Conservation (phyloP, 2,113 vertebrate genomes). For the Eretmochelys imbricata region DNA sequence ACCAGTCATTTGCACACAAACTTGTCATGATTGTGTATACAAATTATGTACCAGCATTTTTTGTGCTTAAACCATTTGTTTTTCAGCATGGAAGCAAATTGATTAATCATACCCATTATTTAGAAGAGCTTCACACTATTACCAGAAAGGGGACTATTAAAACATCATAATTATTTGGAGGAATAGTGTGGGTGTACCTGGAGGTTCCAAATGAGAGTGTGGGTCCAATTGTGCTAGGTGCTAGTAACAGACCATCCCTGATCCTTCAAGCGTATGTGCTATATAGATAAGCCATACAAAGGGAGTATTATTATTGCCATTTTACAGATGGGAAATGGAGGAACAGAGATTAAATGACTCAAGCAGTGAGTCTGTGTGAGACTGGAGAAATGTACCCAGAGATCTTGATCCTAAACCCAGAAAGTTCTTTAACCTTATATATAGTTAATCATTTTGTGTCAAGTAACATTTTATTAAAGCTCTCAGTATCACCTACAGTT, state of each 20-base stretch:
- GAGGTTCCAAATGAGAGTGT: not conserved
- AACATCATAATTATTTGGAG: not conserved
- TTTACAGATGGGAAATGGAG: not conserved
- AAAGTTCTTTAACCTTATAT: not conserved
- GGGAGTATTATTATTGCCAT: not conserved
- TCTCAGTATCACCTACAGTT: not conserved
- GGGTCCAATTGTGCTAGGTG: not conserved
- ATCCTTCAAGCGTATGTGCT: not conserved
- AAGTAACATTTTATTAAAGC: not conserved
- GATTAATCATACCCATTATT: not conserved
- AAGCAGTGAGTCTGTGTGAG: not conserved
- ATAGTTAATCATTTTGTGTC: not conserved
- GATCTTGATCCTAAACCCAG: not conserved
- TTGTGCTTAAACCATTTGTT: not conserved
- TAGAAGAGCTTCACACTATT: not conserved
- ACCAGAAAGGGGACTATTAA: not conserved
- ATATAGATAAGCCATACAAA: not conserved
- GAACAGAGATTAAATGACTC: not conserved
- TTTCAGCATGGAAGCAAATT: accelerated
- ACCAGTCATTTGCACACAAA: not conserved
- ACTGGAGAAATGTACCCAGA: not conserved
- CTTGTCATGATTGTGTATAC: not conserved
- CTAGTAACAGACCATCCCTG: not conserved
- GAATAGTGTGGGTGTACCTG: not conserved
- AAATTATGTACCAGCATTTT: not conserved